phyloP scores from a whole-genome alignment of 2,888 invertebrate species.

The Nemurella pictetii region DNA sequence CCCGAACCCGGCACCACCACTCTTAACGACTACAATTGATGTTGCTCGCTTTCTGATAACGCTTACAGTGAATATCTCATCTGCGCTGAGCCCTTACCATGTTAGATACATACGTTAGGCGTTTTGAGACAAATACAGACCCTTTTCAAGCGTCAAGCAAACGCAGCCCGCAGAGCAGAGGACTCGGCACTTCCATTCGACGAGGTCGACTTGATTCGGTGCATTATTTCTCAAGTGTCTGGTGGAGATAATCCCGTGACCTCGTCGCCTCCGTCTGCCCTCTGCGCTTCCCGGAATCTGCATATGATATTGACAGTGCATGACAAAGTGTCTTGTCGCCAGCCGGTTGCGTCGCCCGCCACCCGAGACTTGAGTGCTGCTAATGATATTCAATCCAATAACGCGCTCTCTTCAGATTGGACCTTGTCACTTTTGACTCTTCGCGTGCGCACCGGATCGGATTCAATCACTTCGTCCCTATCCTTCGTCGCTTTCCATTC shows the following conservation, averaged over 20 bases:
- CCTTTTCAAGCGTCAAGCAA: too few species aligned
- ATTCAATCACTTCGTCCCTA: conserved; percentile 34
- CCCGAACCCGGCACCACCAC: too few species aligned
- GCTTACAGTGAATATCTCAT: too few species aligned
- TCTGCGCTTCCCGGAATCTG: not conserved
- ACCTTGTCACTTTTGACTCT: conserved; percentile 29
- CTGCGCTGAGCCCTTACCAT: too few species aligned
- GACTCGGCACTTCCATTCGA: not conserved
- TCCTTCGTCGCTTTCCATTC: conserved; percentile 29
- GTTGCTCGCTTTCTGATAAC: too few species aligned
- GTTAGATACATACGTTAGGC: too few species aligned
- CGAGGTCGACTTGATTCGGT: not conserved
- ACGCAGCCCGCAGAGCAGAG: not conserved
- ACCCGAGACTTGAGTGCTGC: not conserved
- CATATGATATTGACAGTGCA: not conserved
- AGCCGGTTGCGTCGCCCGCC: not conserved
- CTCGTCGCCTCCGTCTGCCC: not conserved
- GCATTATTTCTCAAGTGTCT: not conserved
- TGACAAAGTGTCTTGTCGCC: not conserved
- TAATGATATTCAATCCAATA: conserved; percentile 40
- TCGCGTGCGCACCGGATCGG: conserved; percentile 14
- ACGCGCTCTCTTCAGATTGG: conserved; percentile 9
- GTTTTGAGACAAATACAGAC: too few species aligned
- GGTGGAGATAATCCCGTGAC: not conserved
- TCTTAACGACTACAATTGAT: too few species aligned